Evolutionary conservation across 2,113 vertebrate genomes (phyloP).

Genomic region (Lophius piscatorius): DNA sequence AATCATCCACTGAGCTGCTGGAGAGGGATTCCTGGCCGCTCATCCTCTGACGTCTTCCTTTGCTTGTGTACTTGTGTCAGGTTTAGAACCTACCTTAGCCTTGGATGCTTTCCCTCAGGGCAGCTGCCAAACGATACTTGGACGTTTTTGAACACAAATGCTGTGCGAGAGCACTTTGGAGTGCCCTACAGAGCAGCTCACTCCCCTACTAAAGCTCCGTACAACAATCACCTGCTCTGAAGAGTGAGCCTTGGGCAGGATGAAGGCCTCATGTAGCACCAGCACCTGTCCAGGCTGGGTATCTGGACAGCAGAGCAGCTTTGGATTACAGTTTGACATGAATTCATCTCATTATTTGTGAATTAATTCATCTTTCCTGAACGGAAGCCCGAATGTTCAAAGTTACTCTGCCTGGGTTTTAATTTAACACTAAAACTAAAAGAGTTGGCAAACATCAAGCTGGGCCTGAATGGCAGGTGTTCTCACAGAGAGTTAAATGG

Average conservation of each 20-base stretch:
- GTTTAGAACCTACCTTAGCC: slow-evolving; percentile 56
- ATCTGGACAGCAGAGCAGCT: slow-evolving; percentile 29
- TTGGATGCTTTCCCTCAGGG: slow-evolving; percentile 53
- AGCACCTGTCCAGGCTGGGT: too few species aligned
- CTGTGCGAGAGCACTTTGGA: slow-evolving; percentile 47
- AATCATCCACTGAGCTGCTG: too few species aligned
- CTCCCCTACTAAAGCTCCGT: slow-evolving; percentile 33
- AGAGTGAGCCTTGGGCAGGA: slow-evolving; percentile 50
- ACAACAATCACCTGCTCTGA: slow-evolving; percentile 39
- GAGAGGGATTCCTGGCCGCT: too few species aligned
- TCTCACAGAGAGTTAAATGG: too few species aligned
- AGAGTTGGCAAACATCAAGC: slow-evolving; percentile 19
- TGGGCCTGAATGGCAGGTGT: background rate
- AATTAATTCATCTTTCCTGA: slow-evolving; percentile 52
- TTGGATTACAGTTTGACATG: slow-evolving; percentile 60
- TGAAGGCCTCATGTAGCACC: slow-evolving; percentile 36
- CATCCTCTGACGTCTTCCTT: slow-evolving; percentile 45
- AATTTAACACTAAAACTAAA: slow-evolving; percentile 45
- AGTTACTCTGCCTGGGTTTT: slow-evolving; percentile 39
- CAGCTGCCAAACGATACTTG: slow-evolving; percentile 67
- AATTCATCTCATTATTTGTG: slow-evolving; percentile 57
- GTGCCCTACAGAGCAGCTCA: slow-evolving; percentile 44
- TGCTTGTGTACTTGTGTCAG: slow-evolving; percentile 52
- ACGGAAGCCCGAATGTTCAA: slow-evolving; percentile 31
- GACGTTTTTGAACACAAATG: slow-evolving; percentile 60